A percentile compares a stretch with the other conserved stretches of the same genome.
phyloP scores from a whole-genome alignment of 2,797 vertebrate genomes.

The Triplophysa bombifrons region DNA sequence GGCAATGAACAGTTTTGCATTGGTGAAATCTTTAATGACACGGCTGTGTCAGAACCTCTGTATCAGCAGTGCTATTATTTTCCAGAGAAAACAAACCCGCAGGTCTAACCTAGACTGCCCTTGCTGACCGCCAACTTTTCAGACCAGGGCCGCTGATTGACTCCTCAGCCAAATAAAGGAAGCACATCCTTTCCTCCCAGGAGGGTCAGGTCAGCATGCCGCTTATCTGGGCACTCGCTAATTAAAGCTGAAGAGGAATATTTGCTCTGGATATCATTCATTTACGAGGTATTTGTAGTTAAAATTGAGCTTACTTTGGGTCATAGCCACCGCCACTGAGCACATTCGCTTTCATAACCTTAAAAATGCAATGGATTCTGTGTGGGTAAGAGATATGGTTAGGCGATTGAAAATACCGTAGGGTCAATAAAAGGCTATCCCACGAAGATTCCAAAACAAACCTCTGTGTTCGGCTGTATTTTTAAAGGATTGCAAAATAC shows the following conservation, averaged over 20 bases:
- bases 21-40: not conserved
- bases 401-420: too few relatives aligned
- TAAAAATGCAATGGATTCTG: too few relatives aligned
- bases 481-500: conserved; percentile 75
- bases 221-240: conserved; percentile 37
- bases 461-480: conserved; percentile 65
- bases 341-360: not conserved
- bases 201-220: conserved; percentile 41
- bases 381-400: too few relatives aligned
- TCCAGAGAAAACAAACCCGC: conserved; percentile 27
- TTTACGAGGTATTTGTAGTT: conserved; percentile 44
- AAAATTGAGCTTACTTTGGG: conserved; percentile 29
- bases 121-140: conserved; percentile 36
- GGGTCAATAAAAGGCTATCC: too few relatives aligned
- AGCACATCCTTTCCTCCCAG: conserved; percentile 27
- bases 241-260: conserved; percentile 43
- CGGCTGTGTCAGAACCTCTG: conserved; percentile 4
- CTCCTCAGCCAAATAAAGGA: conserved; percentile 46
- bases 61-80: conserved; percentile 17
- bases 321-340: conserved; percentile 38
- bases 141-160: conserved; percentile 23
- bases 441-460: too few relatives aligned
- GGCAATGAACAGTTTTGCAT: not conserved
- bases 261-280: conserved; percentile 33
- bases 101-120: conserved; percentile 35